A percentile compares a stretch with the other conserved stretches of the same genome.
These are phyloP conservation scores for Drosophila trapezifrons DNA, from an alignment of 1,140 invertebrate genomes.

Conservation along the genomic window DNA sequence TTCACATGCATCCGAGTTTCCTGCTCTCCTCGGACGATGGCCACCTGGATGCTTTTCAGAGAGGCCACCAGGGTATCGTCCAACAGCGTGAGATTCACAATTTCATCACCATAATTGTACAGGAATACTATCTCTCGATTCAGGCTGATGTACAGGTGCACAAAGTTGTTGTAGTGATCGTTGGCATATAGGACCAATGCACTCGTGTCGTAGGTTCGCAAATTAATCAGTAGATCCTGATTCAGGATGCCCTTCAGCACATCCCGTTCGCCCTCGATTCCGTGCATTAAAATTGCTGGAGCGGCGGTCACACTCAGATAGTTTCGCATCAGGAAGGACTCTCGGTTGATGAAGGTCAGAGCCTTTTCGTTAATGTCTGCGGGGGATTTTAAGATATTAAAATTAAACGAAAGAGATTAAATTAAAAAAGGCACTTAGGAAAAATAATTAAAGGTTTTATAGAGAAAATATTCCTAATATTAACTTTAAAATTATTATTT, in stretches of 20 bases:
- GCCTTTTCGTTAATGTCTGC: conserved; percentile 95
- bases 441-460: background rate
- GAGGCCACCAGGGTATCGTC: conserved; percentile 89
- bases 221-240: conserved; percentile 92
- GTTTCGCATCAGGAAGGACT: conserved; percentile 91
- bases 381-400: background rate
- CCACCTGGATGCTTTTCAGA: conserved; percentile 93
- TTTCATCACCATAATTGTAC: conserved; percentile 92
- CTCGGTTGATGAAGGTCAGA: conserved; percentile 92
- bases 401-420: background rate
- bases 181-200: conserved; percentile 95
- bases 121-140: conserved; percentile 91
- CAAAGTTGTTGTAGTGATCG: conserved; percentile 97
- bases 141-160: conserved; percentile 93
- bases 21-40: conserved; percentile 89
- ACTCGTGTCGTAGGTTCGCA: conserved; percentile 93
- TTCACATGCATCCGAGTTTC: conserved; percentile 93
- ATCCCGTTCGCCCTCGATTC: conserved; percentile 87
- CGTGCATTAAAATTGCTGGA: conserved; percentile 82
- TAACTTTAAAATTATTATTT: background rate
- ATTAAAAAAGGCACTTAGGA: background rate
- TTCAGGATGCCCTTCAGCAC: conserved; percentile 90
- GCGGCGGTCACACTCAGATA: conserved; percentile 85
- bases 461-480: background rate
- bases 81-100: conserved; percentile 91